Evolutionary conservation across 2,888 invertebrate genomes (phyloP).

Genomic region (Linyphia triangularis): DNA sequence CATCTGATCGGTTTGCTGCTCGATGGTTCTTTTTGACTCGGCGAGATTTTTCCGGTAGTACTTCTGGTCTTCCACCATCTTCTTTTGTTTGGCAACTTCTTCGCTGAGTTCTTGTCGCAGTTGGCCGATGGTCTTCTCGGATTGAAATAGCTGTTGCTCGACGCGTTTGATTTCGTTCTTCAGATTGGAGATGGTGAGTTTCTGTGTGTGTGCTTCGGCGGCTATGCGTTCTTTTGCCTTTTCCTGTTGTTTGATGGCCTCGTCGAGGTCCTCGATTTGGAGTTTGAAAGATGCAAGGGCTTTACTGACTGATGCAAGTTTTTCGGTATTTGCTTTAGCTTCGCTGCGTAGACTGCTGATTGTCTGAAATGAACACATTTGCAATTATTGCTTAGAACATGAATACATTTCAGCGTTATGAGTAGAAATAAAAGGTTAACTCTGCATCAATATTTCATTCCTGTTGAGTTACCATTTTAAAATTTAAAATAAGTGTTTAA

Average conservation of each 20-base stretch:
- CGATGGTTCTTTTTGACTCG: constrained; percentile 28
- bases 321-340: neutral
- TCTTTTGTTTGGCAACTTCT: constrained; percentile 4
- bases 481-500: too few species aligned
- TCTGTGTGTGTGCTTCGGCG: neutral
- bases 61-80: constrained; percentile 35
- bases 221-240: constrained; percentile 26
- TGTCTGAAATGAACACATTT: constrained; percentile 14
- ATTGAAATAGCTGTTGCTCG: neutral
- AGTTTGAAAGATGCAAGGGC: neutral
- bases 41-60: constrained; percentile 1
- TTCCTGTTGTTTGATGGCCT: neutral
- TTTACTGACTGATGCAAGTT: neutral
- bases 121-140: constrained; percentile 17
- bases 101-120: constrained; percentile 16
- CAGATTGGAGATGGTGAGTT: neutral
- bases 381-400: neutral
- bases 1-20: constrained; percentile 11
- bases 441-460: too few species aligned
- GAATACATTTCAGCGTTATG: too few species aligned
- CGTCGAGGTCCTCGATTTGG: neutral
- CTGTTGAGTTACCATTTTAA: too few species aligned
- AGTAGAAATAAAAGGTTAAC: too few species aligned
- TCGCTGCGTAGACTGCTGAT: neutral
- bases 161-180: constrained; percentile 26